phyloP scores from a whole-genome alignment of 2,888 invertebrate genomes.

The Andricus curvator region DNA sequence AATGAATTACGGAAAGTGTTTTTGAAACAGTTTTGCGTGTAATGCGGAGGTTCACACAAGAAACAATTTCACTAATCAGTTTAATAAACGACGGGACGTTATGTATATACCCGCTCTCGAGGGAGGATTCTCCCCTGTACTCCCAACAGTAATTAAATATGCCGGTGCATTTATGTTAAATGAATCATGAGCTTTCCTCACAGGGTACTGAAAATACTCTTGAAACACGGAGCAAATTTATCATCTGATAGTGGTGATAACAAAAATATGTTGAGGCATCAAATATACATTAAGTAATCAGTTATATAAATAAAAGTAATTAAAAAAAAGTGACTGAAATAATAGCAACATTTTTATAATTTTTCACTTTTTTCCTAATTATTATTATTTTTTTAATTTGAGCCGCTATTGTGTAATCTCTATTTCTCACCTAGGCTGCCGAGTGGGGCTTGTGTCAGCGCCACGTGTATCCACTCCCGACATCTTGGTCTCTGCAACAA shows the following conservation, averaged over 20 bases:
- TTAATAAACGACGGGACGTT: constrained; percentile 45
- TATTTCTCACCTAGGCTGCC: constrained; percentile 68
- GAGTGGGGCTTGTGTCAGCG: constrained; percentile 68
- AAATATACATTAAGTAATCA: no score
- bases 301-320: no score
- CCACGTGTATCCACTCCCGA: constrained; percentile 66
- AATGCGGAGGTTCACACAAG: not conserved
- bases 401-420: not conserved
- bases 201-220: constrained; percentile 41
- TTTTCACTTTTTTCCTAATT: no score
- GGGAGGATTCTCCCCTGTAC: not conserved
- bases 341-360: no score
- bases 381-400: not conserved
- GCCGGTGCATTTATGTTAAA: constrained; percentile 46
- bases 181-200: constrained; percentile 44
- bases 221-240: constrained; percentile 15
- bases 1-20: not conserved
- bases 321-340: no score
- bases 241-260: constrained; percentile 1
- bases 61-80: constrained; percentile 46
- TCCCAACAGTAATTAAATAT: constrained; percentile 50
- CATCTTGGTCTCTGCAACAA: constrained; percentile 67
- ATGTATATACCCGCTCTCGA: constrained; percentile 35
- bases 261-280: no score
- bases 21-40: constrained; percentile 1